Base-by-base conservation (phyloP, 2,797 vertebrate species). In the Tenualosa ilisha region DNA sequence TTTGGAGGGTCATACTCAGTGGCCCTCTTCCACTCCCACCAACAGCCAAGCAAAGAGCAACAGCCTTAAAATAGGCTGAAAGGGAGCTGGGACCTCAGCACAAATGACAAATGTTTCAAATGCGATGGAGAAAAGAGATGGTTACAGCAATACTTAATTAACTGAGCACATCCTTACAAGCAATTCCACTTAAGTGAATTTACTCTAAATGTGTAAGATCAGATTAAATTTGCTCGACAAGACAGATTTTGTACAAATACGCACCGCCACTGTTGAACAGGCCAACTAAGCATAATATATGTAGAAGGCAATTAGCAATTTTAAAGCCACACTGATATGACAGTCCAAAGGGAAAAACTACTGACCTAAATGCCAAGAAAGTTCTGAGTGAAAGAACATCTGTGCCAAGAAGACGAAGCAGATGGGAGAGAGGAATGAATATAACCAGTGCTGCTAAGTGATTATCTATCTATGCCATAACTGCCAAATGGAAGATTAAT, bases 301-400 rank as follows among this genome's bases (percentile, higher is more conserved):
- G 22, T 24, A 43, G 17, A 79, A 79, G 40, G 37, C 40, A 79
- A 79, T 79, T 37, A 79, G 46, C 15, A 46, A 22, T 79, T 20
- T 22, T 43, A 40, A 79, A 72, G 24, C 63, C 63, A 31, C 3
- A 40, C 26, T 15, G 26, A 37, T 5, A 72, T 72, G 2, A 1
- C 26, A 37, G 12, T 72, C 65, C 26, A 5, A 17, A 0, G 1
- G 72, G 37, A 22, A 43, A 7, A 43, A 40, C 20, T 9, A 79
- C 17, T 79, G 72, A 79, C 72, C 72, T n/a, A 79, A 79, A 79
- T 40, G 20, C 17, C 15, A n/a, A 46, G 8, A 79, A 20, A 79
- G 37, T 79, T 79, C 72, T 79, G 37, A 79, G 17, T 46, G 72
- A 79, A 20, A 22, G 72, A 79, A 79, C 72, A 79, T 79, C 72